A percentile compares a stretch with the other conserved stretches of the same genome.
These are phyloP conservation scores for Amphipyra tragopoginis DNA, from an alignment of 2,888 invertebrate genomes.

Conservation along the genomic window DNA sequence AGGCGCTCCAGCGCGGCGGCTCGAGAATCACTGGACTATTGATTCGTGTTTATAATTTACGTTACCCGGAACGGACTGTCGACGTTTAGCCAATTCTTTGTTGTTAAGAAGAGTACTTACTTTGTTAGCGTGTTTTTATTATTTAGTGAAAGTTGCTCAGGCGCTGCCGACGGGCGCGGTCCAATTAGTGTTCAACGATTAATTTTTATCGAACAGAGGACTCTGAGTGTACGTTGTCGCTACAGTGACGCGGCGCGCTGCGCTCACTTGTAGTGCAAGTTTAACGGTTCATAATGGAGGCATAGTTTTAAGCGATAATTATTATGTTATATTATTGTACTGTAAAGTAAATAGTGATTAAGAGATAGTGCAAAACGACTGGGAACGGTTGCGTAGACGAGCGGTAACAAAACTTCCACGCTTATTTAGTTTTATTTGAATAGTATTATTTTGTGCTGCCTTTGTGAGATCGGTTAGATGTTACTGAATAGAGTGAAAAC, in stretches of 20 bases:
- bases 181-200: constrained; percentile 86
- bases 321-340: constrained; percentile 86
- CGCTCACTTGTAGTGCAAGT: constrained; percentile 71
- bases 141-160: constrained; percentile 89
- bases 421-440: constrained; percentile 65
- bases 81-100: constrained; percentile 85
- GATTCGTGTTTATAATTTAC: constrained; percentile 63
- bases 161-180: constrained; percentile 86
- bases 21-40: constrained; percentile 66
- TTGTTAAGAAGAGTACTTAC: constrained; percentile 86
- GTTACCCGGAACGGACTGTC: constrained; percentile 78
- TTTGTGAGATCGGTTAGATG: constrained; percentile 64
- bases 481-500: constrained; percentile 51
- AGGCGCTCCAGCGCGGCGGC: constrained; percentile 32
- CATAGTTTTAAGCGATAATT: constrained; percentile 84
- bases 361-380: constrained; percentile 88
- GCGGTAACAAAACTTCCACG: constrained; percentile 61
- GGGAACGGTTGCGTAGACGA: constrained; percentile 85
- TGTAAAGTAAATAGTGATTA: constrained; percentile 82
- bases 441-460: constrained; percentile 66
- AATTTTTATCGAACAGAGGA: constrained; percentile 80
- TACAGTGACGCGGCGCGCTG: constrained; percentile 68
- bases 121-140: constrained; percentile 86
- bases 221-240: constrained; percentile 73
- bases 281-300: constrained; percentile 78